phyloP scores from a whole-genome alignment of 2,888 invertebrate species.

The Drosophila pseudotalamancana region DNA sequence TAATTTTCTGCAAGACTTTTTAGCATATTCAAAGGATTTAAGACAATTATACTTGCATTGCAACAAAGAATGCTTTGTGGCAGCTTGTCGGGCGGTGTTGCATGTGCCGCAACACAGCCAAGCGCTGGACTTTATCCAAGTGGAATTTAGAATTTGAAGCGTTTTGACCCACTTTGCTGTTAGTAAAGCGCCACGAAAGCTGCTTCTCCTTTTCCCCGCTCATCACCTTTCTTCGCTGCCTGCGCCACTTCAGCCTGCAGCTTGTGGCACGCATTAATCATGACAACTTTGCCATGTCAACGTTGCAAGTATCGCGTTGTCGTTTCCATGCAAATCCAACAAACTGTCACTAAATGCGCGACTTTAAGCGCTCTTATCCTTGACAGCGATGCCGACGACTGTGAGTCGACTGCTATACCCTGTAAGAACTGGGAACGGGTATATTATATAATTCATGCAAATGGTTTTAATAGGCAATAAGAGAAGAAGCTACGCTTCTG shows the following conservation, averaged over 20 bases:
- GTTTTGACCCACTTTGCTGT: slow-evolving; percentile 53
- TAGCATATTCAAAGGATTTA: neutral
- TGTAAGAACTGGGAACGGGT: too few species aligned
- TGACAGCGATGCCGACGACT: slow-evolving; percentile 37
- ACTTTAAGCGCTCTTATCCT: slow-evolving; percentile 79
- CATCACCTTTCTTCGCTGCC: slow-evolving; percentile 4
- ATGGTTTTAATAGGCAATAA: too few species aligned
- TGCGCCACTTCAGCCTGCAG: slow-evolving; percentile 41
- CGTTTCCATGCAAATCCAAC: slow-evolving; percentile 71
- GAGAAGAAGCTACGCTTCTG: too few species aligned
- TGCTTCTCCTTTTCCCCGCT: neutral
- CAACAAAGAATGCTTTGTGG: neutral
- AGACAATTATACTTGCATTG: neutral
- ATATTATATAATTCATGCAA: too few species aligned
- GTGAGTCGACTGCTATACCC: neutral
- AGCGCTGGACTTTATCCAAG: slow-evolving; percentile 10
- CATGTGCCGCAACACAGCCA: slow-evolving; percentile 15
- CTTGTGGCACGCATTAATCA: slow-evolving; percentile 72
- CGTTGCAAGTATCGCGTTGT: slow-evolving; percentile 22
- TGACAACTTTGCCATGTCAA: slow-evolving; percentile 58
- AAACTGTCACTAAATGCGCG: slow-evolving; percentile 80
- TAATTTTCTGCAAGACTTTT: neutral
- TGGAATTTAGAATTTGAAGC: slow-evolving; percentile 23
- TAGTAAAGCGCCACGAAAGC: neutral
- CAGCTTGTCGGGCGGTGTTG: neutral